Conservation (phyloP, 2,888 invertebrate genomes). For the Epinotia nisella region DNA sequence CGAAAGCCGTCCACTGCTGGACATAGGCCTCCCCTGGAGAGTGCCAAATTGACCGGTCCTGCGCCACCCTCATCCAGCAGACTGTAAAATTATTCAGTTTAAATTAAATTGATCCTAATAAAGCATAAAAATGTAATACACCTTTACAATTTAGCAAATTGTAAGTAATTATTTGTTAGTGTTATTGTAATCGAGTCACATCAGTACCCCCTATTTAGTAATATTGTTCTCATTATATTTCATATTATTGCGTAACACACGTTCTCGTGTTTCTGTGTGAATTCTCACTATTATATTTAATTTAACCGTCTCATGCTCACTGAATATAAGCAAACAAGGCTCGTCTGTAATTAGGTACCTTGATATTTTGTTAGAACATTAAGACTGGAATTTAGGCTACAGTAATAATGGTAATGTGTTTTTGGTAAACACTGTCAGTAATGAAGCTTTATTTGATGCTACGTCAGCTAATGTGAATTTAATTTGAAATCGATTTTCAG, state of each 20-base stretch:
- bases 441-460: not conserved
- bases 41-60: too few relatives aligned
- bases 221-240: constrained; percentile 15
- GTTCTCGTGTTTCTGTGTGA: constrained; percentile 12
- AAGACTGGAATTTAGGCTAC: not conserved
- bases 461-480: not conserved
- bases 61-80: too few relatives aligned
- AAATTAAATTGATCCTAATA: not conserved
- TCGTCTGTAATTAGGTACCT: not conserved
- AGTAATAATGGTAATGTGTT: too few relatives aligned
- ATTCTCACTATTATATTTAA: constrained; percentile 24
- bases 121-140: not conserved
- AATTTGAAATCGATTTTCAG: not conserved
- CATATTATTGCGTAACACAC: constrained; percentile 5
- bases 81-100: not conserved
- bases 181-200: constrained; percentile 10
- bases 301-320: constrained; percentile 6
- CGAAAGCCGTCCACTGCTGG: too few relatives aligned
- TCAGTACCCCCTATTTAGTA: constrained; percentile 1
- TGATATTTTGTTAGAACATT: not conserved
- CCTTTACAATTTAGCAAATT: not conserved
- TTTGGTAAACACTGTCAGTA: not conserved
- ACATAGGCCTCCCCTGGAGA: too few relatives aligned
- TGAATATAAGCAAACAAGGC: not conserved
- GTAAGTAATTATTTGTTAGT: not conserved